phyloP scores from a whole-genome alignment of 2,113 vertebrate genomes.

The Chloropsis cyanopogon region DNA sequence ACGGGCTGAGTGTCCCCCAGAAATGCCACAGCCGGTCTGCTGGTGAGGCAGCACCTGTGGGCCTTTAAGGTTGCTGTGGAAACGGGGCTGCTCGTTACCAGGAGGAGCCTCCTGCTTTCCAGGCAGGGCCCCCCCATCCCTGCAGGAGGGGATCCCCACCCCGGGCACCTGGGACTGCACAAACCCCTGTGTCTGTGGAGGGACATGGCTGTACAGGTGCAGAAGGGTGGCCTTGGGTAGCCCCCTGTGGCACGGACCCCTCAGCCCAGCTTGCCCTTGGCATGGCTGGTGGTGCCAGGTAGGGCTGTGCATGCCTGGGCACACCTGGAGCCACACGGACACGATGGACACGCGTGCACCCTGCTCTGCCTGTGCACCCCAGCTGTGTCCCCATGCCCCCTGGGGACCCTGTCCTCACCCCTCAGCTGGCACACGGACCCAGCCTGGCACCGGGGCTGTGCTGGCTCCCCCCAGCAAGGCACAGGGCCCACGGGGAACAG shows the following conservation, averaged over 20 bases:
- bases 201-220: accelerated
- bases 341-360: accelerated
- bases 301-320: not conserved
- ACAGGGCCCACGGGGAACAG: not conserved
- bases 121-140: not conserved
- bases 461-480: not conserved
- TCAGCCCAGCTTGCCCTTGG: not conserved
- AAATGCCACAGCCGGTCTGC: not conserved
- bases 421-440: accelerated
- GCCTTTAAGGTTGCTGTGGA: conserved; percentile 66
- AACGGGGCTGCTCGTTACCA: not conserved
- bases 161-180: accelerated
- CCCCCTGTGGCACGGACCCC: accelerated
- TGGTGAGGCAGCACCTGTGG: not conserved
- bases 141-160: not conserved
- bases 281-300: accelerated
- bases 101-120: conserved; percentile 21
- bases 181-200: accelerated
- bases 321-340: accelerated
- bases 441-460: not conserved
- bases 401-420: accelerated
- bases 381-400: accelerated
- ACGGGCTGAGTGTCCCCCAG: accelerated
- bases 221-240: accelerated
- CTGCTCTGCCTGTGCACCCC: not conserved